Percentiles rank a stretch among this genome's conserved stretches.
These are phyloP conservation scores for Lasioglossum zephyrum DNA, from an alignment of 2,888 invertebrate genomes.

Conservation along the genomic window DNA sequence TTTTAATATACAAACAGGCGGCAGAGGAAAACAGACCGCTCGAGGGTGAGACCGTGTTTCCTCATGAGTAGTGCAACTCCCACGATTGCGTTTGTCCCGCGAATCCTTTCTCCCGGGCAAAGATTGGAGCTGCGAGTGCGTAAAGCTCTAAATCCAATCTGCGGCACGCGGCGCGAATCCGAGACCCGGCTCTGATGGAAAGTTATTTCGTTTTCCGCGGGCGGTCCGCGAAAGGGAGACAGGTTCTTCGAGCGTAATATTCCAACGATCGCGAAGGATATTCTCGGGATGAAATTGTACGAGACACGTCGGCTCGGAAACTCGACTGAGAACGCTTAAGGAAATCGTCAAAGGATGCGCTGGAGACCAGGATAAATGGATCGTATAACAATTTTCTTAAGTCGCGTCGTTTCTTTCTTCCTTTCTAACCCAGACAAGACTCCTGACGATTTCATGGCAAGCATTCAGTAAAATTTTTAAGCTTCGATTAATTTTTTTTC, in stretches of 20 bases:
- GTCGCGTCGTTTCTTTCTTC: not conserved
- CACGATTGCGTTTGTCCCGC: not conserved
- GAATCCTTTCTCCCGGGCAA: slow-evolving; percentile 53
- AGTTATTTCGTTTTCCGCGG: slow-evolving; percentile 69
- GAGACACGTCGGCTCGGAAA: not conserved
- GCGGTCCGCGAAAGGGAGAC: slow-evolving; percentile 46
- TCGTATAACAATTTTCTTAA: not conserved
- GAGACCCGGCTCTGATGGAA: slow-evolving; percentile 67
- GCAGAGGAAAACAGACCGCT: not conserved
- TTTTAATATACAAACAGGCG: not conserved
- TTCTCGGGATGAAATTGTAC: not conserved
- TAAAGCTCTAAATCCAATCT: slow-evolving; percentile 71
- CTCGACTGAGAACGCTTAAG: not conserved
- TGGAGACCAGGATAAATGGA: not conserved
- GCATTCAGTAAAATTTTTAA: not conserved
- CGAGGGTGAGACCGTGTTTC: not conserved
- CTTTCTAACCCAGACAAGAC: too few relatives aligned
- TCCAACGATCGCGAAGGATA: not conserved
- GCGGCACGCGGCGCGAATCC: slow-evolving; percentile 66
- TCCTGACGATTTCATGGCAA: not conserved
- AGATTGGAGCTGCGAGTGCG: slow-evolving; percentile 74
- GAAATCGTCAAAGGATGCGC: not conserved
- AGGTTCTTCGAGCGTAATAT: slow-evolving; percentile 22
- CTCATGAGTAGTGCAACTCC: not conserved
- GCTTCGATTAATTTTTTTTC: not conserved